These are phyloP conservation scores for Resseliella maxima DNA, from an alignment of 2,888 invertebrate genomes.

Conservation along the genomic window DNA sequence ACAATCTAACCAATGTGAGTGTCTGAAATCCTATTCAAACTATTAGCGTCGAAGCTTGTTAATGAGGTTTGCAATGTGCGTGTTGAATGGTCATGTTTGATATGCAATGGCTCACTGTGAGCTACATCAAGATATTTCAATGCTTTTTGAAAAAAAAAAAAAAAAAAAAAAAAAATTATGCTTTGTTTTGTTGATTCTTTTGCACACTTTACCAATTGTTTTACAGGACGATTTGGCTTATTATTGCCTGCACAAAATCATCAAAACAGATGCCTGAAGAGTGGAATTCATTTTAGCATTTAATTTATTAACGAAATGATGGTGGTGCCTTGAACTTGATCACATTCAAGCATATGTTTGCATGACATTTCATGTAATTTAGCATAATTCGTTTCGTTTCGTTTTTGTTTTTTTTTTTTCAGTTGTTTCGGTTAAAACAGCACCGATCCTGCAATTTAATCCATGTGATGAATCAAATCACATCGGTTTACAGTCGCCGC, in stretches of 20 bases:
- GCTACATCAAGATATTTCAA: background rate
- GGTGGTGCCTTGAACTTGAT: slow-evolving; percentile 31
- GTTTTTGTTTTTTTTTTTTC: background rate
- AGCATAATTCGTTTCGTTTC: background rate
- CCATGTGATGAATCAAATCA: slow-evolving; percentile 33
- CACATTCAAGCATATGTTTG: background rate
- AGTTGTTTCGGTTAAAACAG: background rate
- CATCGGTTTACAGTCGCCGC: background rate
- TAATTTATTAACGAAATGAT: background rate
- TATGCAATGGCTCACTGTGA: background rate
- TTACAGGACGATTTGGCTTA: background rate
- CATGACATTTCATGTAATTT: background rate
- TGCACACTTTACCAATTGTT: no score
- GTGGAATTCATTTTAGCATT: background rate
- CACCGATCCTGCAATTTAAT: background rate
- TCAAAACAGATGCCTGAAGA: background rate
- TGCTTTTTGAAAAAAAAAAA: background rate
- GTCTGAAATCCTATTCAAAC: slow-evolving; percentile 6
- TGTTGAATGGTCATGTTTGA: slow-evolving; percentile 29
- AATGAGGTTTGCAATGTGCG: background rate
- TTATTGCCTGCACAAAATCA: background rate
- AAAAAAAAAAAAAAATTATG: no score
- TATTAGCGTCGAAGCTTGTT: slow-evolving; percentile 9
- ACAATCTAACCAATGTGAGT: background rate
- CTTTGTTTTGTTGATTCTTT: no score